Evolutionary conservation across 2,888 invertebrate genomes (phyloP).

Genomic region (Caenorhabditis sp.): DNA sequence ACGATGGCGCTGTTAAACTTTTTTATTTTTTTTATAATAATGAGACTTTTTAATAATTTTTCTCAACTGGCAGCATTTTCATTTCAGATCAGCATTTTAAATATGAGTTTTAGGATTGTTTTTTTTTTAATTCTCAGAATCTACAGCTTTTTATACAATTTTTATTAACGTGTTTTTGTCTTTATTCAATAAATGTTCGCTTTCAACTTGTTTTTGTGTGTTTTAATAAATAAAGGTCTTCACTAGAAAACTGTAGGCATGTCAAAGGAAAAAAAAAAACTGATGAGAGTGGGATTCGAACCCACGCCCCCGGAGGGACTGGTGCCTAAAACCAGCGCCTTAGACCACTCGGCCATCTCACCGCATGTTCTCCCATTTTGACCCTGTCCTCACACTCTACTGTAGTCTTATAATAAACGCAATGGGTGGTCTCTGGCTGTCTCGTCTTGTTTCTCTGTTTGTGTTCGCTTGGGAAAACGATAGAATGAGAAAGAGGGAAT

Average conservation of each 20-base stretch:
- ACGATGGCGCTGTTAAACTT: conserved; percentile 21
- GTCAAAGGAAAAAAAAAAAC: conserved; percentile 2
- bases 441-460: no score
- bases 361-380: not conserved
- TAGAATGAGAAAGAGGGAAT: no score
- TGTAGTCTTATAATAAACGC: no score
- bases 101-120: not conserved
- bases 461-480: no score
- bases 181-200: not conserved
- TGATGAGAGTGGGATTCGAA: conserved; percentile 81
- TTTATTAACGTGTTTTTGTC: not conserved
- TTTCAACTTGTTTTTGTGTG: not conserved
- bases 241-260: conserved; percentile 4
- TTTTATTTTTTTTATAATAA: not conserved
- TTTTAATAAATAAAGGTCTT: not conserved
- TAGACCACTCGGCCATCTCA: conserved; percentile 83
- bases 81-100: not conserved
- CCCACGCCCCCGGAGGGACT: conserved; percentile 86
- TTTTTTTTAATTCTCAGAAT: conserved; percentile 4
- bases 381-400: no score
- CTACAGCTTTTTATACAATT: not conserved
- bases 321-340: conserved; percentile 86
- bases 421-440: no score
- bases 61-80: not conserved
- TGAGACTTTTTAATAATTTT: not conserved